Evolutionary conservation across 2,888 invertebrate species (phyloP), one percentile per base, ranked within the genome.

Genomic region (Ischnura elegans): DNA sequence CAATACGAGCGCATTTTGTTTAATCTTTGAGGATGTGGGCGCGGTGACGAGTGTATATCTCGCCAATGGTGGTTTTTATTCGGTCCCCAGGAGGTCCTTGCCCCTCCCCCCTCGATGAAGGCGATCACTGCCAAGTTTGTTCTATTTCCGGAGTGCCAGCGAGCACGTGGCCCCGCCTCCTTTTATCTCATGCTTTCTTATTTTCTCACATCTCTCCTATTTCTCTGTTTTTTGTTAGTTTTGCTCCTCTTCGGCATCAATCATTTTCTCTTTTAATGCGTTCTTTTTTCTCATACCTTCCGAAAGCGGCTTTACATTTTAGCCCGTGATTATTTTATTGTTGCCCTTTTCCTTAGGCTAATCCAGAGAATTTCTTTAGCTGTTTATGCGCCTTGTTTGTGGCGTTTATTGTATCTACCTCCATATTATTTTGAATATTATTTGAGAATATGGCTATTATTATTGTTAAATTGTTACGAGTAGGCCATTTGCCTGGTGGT

Each of bases 101-200:
- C 76, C 36, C 61, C n/a, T 61, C 61, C 10, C 5, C 76, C 36
- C 90, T 61, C 55, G 25, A 13, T 90, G 45, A 90, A 90, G 43
- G 43, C 90, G 21, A 61, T 61, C 55, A 55, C 61, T 66, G 90
- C 90, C 90, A 90, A 90, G 90, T 55, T 90, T 90, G 25, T 61
- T 90, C 90, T 90, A 90, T 90, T 90, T 90, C n/a, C 90, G 61
- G 21, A 43, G 36, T 19, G 76, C 25, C 36, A 36, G 76, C 10
- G 21, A 42, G 55, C 90, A 90, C 90, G 90, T 43, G 87, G 25
- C 42, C 43, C 61, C 90, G 21, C 29, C 51, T 55, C 51, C 29
- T 51, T 19, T 42, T 51, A 51, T 45, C 46, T 51, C 16, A 25
- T 5, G 36, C 61, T n/a, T 51, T 61, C 66, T 90, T 21, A 36